Evolutionary conservation across 2,113 vertebrate species (phyloP), one percentile per base, ranked within the genome.

Genomic region (Centropristis striata): DNA sequence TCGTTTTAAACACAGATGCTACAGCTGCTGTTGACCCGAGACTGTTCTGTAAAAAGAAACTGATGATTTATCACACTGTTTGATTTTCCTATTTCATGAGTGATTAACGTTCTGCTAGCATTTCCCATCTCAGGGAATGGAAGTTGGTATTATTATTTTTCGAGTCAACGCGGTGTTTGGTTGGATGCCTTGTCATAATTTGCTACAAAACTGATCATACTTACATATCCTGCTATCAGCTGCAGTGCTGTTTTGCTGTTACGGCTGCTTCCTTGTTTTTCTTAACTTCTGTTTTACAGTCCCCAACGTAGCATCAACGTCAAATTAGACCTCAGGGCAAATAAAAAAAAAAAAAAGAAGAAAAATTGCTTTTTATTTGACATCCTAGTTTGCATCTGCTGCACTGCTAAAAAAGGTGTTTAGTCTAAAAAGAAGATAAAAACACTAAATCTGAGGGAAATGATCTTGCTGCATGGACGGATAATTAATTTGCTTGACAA

Each of bases 111-210:
- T 57, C 55, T 69, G 57, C 54, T 63, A 39, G 54, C 27, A 5
- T 76, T 28, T 27, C 46, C 36, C 75, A 27, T 16, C 64, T 37
- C 36, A 23, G 67, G 42, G 64, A 49, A 39, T 47, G 50, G 54
- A 64, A 53, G 57, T n/a, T 68, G 39, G 14, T 42, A 8, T 20
- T 60, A 4, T 42, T 42, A 41, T 51, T 49, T 79, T 50, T 36
- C 2, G 61, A 86, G 89, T 91, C 84, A 88, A 77, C 58, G 83
- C 25, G 47, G 88, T 89, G 88, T 92, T 90, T 91, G 90, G 86
- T 91, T 89, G 75, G 84, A 89, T 89, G 91, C 88, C 85, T 87
- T 70, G 80, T 91, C 81, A 91, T 85, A 86, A 84, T 88, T 74
- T 67, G 21, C 83, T 58, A 85, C 60, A 78, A 86, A 88, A 58